Base-by-base conservation (phyloP, 1,140 invertebrate genomes). In the Aradophagus sp. region DNA sequence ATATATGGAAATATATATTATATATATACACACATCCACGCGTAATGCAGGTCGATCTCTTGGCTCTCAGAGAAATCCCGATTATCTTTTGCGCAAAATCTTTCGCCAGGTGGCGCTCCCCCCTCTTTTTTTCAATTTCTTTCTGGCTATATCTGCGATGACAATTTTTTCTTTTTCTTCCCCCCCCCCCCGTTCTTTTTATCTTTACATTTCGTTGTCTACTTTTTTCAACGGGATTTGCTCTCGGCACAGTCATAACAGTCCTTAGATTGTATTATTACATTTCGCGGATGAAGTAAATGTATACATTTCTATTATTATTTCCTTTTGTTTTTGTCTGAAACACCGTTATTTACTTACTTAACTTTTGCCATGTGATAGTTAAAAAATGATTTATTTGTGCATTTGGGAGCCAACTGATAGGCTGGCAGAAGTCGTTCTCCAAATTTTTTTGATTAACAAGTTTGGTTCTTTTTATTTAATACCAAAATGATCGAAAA, bases 391-490 rank as follows among this genome's bases (percentile, higher is more conserved):
- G 2, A 34, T 39, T 59, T 52, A 31, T 38, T 61, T 52, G 58
- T 69, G 62, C 52, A 67, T 67, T 80, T 79, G 81, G 77, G 80
- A 84, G 82, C 79, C 80, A 82, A 83, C 76, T 81, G 80, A 83
- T 82, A 77, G 75, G 75, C 75, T 76, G 75, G 56, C 70, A 66
- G 75, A 77, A 83, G 73, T 77, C 76, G 42, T 65, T 52, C 45
- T 52, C 27, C n/a, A n/a, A n/a, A n/a, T n/a, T n/a, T n/a, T n/a
- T n/a, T n/a, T n/a, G n/a, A n/a, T n/a, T n/a, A n/a, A n/a, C n/a
- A n/a, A n/a, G n/a, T n/a, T n/a, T n/a, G n/a, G n/a, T n/a, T n/a
- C n/a, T n/a, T n/a, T n/a, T n/a, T n/a, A n/a, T n/a, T n/a, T n/a
- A n/a, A n/a, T n/a, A n/a, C n/a, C n/a, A n/a, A n/a, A n/a, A n/a